phyloP scores from a whole-genome alignment of 2,797 vertebrate genomes.

The Ambastaia sidthimunki region DNA sequence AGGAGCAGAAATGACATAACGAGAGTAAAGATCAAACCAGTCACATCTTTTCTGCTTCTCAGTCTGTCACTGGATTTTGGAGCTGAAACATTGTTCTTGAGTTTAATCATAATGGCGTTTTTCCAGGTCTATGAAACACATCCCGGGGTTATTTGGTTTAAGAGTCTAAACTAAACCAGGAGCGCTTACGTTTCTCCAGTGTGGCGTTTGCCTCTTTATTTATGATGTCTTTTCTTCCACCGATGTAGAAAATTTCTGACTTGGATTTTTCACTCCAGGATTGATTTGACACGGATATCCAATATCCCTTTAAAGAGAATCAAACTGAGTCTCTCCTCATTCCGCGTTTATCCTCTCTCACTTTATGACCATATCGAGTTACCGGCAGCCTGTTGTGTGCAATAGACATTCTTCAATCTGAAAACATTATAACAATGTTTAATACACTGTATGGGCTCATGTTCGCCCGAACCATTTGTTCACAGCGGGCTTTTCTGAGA shows the following conservation, averaged over 20 bases:
- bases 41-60: slow-evolving; percentile 27
- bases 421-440: slow-evolving; percentile 53
- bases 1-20: slow-evolving; percentile 14
- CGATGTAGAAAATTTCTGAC: slow-evolving; percentile 77
- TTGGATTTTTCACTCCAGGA: slow-evolving; percentile 76
- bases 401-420: slow-evolving; percentile 39
- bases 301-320: slow-evolving; percentile 84
- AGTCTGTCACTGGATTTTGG: not conserved
- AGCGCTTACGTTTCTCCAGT: slow-evolving; percentile 61
- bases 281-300: slow-evolving; percentile 84
- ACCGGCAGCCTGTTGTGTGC: slow-evolving; percentile 71
- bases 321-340: slow-evolving; percentile 80
- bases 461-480: slow-evolving; percentile 18
- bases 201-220: slow-evolving; percentile 71
- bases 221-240: slow-evolving; percentile 74
- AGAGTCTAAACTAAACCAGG: slow-evolving; percentile 60
- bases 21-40: slow-evolving; percentile 17
- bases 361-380: slow-evolving; percentile 81
- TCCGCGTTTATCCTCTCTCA: slow-evolving; percentile 64
- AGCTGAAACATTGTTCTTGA: slow-evolving; percentile 41
- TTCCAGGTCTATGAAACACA: slow-evolving; percentile 48
- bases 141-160: slow-evolving; percentile 60
- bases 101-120: slow-evolving; percentile 49
- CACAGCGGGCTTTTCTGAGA: slow-evolving; percentile 2
- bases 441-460: slow-evolving; percentile 20